phyloP scores from a whole-genome alignment of 2,113 vertebrate species.

The Mola mola region DNA sequence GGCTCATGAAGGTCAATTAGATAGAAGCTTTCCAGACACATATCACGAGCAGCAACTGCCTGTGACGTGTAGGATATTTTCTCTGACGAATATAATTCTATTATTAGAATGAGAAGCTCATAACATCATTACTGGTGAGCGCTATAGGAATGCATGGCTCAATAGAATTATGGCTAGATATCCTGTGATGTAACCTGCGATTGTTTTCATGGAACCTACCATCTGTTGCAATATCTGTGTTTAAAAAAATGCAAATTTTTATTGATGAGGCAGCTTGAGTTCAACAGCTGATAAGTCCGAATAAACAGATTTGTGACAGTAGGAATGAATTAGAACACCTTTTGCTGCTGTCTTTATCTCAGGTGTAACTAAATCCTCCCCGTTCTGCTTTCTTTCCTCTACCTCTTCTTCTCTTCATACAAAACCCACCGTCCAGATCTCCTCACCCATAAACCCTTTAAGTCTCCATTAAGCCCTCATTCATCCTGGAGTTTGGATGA shows the following conservation, averaged over 20 bases:
- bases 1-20: too few relatives aligned
- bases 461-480: slow-evolving; percentile 67
- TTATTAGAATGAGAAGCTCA: too few relatives aligned
- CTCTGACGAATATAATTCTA: too few relatives aligned
- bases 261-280: slow-evolving; percentile 74
- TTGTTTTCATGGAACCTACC: slow-evolving; percentile 70
- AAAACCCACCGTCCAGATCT: slow-evolving; percentile 65
- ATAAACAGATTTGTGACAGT: slow-evolving; percentile 43
- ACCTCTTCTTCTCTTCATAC: slow-evolving; percentile 41
- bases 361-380: slow-evolving; percentile 35
- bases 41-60: too few relatives aligned
- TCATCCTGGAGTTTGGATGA: slow-evolving; percentile 69
- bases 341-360: slow-evolving; percentile 44
- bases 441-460: slow-evolving; percentile 61
- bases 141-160: too few relatives aligned
- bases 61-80: too few relatives aligned
- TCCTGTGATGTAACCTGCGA: slow-evolving; percentile 42
- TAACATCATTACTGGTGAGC: too few relatives aligned
- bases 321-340: slow-evolving; percentile 47
- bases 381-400: too few relatives aligned
- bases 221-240: slow-evolving; percentile 74
- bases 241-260: slow-evolving; percentile 67
- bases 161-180: too few relatives aligned
- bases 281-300: slow-evolving; percentile 65
- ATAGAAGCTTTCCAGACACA: too few relatives aligned